Conservation (phyloP, 2,888 invertebrate genomes). For the Acanthacorydalis orientalis region DNA sequence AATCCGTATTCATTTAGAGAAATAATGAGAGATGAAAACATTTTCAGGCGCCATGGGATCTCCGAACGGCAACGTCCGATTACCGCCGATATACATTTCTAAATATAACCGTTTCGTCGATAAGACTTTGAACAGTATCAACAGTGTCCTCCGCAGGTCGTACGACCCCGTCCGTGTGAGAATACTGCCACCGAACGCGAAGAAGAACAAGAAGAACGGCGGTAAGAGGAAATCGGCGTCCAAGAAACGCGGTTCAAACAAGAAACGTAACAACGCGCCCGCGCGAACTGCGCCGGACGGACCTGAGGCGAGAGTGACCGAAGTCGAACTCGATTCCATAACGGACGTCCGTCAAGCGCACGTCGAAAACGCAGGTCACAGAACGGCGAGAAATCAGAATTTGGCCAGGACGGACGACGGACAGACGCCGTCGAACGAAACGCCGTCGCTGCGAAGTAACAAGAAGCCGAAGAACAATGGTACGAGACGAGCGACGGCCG, state of each 20-base stretch:
- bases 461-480: conserved; percentile 16
- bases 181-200: conserved; percentile 35
- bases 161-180: conserved; percentile 76
- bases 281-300: conserved; percentile 7
- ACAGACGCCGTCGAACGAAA: conserved; percentile 20
- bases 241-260: conserved; percentile 11
- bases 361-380: background rate
- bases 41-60: conserved; percentile 5
- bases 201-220: conserved; percentile 25
- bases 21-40: background rate
- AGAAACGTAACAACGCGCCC: conserved; percentile 10
- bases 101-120: conserved; percentile 79
- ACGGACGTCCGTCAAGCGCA: background rate
- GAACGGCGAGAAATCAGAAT: conserved; percentile 3
- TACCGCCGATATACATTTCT: conserved; percentile 57
- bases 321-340: conserved; percentile 1
- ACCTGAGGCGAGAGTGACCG: conserved; percentile 5
- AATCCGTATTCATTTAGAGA: no score
- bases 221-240: conserved; percentile 18
- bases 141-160: conserved; percentile 57
- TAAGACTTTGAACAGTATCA: conserved; percentile 65
- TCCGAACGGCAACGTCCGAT: conserved; percentile 12
- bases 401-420: conserved; percentile 7
- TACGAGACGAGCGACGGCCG: conserved; percentile 12
- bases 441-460: conserved; percentile 15